Base-by-base conservation (phyloP, 2,113 vertebrate genomes). In the Gopherus flavomarginatus region DNA sequence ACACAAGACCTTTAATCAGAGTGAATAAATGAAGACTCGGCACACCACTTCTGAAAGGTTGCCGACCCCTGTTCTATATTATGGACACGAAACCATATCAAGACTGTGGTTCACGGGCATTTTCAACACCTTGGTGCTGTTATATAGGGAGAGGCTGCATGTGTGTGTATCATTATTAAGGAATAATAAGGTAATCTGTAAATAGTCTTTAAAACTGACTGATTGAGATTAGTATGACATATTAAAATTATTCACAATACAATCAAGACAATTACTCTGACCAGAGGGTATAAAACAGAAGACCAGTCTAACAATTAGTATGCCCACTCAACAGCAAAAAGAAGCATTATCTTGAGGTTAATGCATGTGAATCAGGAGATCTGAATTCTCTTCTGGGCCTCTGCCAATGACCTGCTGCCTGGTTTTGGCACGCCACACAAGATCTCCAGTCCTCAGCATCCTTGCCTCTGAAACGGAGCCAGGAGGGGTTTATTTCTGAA, bases 161-260 rank as follows among this genome's bases (percentile, higher is more conserved):
- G 9, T 35, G 16, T 35, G 3, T 38, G 6, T 87, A 79, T 75
- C 21, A 21, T 31, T 38, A 65, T 1, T 90, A 56, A 80, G 78
- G 27, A 59, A 89, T 56, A 87, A 89, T 87, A 83, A 87, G 75
- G 13, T 59, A 87, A 72, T 21, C 75, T 75, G 77, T 54, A 89
- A 87, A 86, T 86, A 62, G 85, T 26, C 31, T 81, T 79, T 13
- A 91, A 92, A 92, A 83, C 13, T 7, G 93, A 79, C 1, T 24
- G 93, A 78, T 1, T 24, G 75, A 16, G 89, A 65, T 59, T 86
- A 81, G 83, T 75, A 26, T 83, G 81, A 90, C 83, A 90, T 65
- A 91, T 54, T 57, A 81, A 83, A 95, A 86, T 42, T 77, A 89
- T 47, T 21, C 42, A 75, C 4, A 16, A 38, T 11, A 44, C 21